Evolutionary conservation across 2,888 invertebrate genomes (phyloP).

Genomic region (Plebejus anna): DNA sequence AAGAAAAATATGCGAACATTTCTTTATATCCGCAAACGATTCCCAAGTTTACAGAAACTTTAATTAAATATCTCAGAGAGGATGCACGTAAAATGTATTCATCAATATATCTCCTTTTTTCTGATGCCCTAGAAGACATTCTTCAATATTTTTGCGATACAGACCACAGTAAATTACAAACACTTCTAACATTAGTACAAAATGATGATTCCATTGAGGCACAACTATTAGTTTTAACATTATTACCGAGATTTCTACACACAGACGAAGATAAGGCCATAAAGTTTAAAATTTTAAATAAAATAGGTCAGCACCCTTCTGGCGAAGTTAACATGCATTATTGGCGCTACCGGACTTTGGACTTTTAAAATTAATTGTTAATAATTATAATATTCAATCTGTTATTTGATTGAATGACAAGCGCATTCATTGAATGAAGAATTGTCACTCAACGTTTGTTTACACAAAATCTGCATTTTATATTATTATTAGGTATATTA

Average conservation of each 20-base stretch:
- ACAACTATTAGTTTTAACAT: conserved; percentile 48
- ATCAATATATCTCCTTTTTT: conserved; percentile 52
- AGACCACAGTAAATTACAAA: conserved; percentile 33
- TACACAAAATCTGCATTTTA: too few relatives aligned
- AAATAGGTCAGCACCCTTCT: conserved; percentile 46
- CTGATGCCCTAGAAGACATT: conserved; percentile 42
- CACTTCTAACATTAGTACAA: conserved; percentile 45
- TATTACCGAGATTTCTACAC: conserved; percentile 36
- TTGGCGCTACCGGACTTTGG: conserved; percentile 25
- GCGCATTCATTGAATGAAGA: too few relatives aligned
- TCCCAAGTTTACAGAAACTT: conserved; percentile 48
- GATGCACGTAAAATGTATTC: conserved; percentile 51
- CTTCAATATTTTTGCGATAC: conserved; percentile 35
- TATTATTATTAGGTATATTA: too few relatives aligned
- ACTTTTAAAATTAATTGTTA: not conserved
- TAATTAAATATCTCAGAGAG: conserved; percentile 48
- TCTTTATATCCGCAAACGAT: conserved; percentile 41
- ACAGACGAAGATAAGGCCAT: conserved; percentile 33
- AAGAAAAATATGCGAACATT: conserved; percentile 39
- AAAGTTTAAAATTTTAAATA: conserved; percentile 37
- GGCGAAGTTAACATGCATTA: conserved; percentile 54
- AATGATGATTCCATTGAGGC: conserved; percentile 48
- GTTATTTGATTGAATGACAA: too few relatives aligned
- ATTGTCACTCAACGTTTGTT: too few relatives aligned
- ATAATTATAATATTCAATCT: too few relatives aligned